Evolutionary conservation across 2,888 invertebrate species (phyloP).

Genomic region (Aspidiotus rigidus): DNA sequence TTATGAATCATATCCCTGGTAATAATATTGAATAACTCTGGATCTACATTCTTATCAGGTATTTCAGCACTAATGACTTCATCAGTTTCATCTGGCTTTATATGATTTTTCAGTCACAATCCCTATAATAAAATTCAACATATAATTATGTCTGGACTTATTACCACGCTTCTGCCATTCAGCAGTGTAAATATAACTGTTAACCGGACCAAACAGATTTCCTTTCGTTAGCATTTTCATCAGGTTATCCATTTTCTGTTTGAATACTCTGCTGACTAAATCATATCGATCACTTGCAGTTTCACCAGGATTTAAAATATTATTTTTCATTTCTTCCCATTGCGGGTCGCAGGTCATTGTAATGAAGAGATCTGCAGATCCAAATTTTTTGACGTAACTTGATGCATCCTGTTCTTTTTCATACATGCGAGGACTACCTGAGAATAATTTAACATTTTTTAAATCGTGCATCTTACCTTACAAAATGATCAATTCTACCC

Average conservation of each 20-base stretch:
- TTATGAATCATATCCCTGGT: constrained; percentile 37
- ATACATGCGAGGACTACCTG: constrained; percentile 43
- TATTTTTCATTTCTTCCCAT: constrained; percentile 40
- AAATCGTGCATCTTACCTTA: too few relatives aligned
- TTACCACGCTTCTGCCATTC: constrained; percentile 40
- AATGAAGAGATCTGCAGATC: constrained; percentile 42
- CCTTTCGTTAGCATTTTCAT: constrained; percentile 37
- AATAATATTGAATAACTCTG: constrained; percentile 39
- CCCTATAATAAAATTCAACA: constrained; percentile 36
- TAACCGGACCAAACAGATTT: constrained; percentile 38
- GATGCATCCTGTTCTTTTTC: constrained; percentile 42
- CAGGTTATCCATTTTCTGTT: constrained; percentile 38
- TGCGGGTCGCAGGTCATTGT: constrained; percentile 42
- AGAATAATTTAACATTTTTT: too few relatives aligned
- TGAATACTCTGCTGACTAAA: constrained; percentile 39
- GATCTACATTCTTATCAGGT: constrained; percentile 40
- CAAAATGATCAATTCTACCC: too few relatives aligned
- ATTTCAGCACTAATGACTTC: constrained; percentile 39
- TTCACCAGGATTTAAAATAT: constrained; percentile 37
- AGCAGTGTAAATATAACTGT: constrained; percentile 38
- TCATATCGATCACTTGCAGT: constrained; percentile 39
- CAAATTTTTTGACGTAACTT: constrained; percentile 42
- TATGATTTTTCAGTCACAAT: constrained; percentile 38
- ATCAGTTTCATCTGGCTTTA: constrained; percentile 40
- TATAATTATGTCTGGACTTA: constrained; percentile 37